Evolutionary conservation across 37 sponge, comb jelly and placozoan genomes (phyloP).

Genomic region (Hormiphora californensis): DNA sequence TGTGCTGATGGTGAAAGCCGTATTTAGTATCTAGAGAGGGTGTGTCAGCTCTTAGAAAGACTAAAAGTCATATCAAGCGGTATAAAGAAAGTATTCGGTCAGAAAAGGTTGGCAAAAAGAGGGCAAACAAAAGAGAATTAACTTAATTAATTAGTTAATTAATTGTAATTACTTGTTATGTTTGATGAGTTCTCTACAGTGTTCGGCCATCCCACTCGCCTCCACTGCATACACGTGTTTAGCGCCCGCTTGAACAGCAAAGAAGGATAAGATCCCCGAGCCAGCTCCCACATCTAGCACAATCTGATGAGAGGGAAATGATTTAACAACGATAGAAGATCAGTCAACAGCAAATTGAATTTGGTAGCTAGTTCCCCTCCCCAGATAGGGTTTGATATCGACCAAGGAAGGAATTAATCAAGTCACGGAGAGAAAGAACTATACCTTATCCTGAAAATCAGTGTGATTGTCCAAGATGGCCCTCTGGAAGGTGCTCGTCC

Average conservation of each 20-base stretch:
- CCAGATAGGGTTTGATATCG: too few species aligned
- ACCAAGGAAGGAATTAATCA: too few species aligned
- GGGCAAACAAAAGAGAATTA: not conserved
- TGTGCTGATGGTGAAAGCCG: not conserved
- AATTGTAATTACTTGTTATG: slow-evolving; percentile 55
- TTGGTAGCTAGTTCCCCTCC: too few species aligned
- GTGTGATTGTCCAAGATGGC: slow-evolving; percentile 83
- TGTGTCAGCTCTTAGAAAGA: slow-evolving; percentile 1
- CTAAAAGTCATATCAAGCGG: not conserved
- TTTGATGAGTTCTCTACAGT: slow-evolving; percentile 26
- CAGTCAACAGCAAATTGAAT: too few species aligned
- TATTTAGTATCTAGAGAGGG: not conserved
- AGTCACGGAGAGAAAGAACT: not conserved
- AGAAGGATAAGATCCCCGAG: slow-evolving; percentile 61
- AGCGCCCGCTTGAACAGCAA: slow-evolving; percentile 52
- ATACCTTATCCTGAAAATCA: slow-evolving; percentile 90
- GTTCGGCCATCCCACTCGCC: slow-evolving; percentile 40
- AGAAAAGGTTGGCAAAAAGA: not conserved
- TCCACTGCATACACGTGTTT: slow-evolving; percentile 52
- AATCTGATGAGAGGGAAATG: slow-evolving; percentile 60
- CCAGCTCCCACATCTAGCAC: slow-evolving; percentile 96
- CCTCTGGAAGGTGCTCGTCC: slow-evolving; percentile 91
- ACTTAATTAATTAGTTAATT: too few species aligned
- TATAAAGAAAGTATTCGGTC: not conserved
- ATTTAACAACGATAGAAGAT: not conserved